Conservation (phyloP, 2,797 vertebrate genomes). For the Pseudotriccus pelzelni region DNA sequence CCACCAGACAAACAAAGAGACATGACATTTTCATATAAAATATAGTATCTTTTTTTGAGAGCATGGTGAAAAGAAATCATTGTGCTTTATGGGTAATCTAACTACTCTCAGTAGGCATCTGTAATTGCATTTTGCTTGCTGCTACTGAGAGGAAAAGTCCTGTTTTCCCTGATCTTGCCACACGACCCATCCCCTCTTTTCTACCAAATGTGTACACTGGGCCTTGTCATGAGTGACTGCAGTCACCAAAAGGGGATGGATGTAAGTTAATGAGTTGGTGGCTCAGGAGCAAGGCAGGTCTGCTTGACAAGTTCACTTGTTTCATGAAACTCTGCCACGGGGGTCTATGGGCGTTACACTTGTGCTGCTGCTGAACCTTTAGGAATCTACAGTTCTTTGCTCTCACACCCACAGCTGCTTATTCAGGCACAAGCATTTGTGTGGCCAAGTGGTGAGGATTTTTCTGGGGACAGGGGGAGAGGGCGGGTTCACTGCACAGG, state of each 20-base stretch:
- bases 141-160: not conserved
- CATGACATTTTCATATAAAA: not conserved
- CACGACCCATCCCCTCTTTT: not conserved
- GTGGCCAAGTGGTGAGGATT: not conserved
- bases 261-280: not conserved
- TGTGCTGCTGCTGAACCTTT: not conserved
- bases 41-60: not conserved
- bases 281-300: not conserved
- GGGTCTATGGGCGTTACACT: not conserved
- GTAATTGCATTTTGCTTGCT: not conserved
- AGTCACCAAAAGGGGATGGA: not conserved
- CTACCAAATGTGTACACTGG: not conserved
- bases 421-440: not conserved
- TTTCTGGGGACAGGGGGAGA: no score
- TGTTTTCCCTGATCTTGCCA: not conserved
- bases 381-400: not conserved
- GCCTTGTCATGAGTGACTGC: not conserved
- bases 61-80: not conserved
- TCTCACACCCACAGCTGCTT: not conserved
- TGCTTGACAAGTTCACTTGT: not conserved
- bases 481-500: accelerated
- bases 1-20: not conserved
- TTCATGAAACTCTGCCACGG: not conserved
- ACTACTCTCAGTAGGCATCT: not conserved
- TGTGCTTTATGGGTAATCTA: not conserved